A percentile compares a stretch with the other conserved stretches of the same genome.
Evolutionary conservation across 2,797 vertebrate species (phyloP).

Genomic region (Sebastes elongatus): DNA sequence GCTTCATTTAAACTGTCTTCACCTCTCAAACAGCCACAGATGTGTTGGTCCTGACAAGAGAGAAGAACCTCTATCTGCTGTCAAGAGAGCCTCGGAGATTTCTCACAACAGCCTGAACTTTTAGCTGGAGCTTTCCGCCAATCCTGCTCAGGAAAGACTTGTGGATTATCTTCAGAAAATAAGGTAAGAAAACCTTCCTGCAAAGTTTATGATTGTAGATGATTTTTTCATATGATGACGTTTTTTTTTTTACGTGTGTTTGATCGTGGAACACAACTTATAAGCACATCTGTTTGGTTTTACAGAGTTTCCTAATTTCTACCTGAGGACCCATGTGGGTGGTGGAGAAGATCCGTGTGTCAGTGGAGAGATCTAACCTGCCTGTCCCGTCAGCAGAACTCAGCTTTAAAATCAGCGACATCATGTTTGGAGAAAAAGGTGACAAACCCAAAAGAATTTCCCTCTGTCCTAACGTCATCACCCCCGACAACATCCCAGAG

Average conservation of each 20-base stretch:
- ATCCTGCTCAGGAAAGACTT: slow-evolving; percentile 14
- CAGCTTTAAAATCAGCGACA: slow-evolving; percentile 76
- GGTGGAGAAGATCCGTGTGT: slow-evolving; percentile 82
- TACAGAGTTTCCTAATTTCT: slow-evolving; percentile 45
- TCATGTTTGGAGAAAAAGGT: slow-evolving; percentile 83
- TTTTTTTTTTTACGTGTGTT: neutral
- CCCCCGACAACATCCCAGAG: slow-evolving; percentile 92
- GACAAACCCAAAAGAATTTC: slow-evolving; percentile 75
- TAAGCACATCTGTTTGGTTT: slow-evolving; percentile 15
- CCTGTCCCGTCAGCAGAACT: slow-evolving; percentile 76
- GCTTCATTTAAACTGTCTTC: slow-evolving; percentile 78
- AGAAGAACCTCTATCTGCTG: slow-evolving; percentile 47
- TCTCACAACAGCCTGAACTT: slow-evolving; percentile 20
- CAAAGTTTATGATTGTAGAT: neutral
- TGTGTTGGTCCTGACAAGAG: slow-evolving; percentile 52
- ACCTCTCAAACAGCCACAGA: slow-evolving; percentile 69
- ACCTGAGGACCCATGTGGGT: slow-evolving; percentile 78
- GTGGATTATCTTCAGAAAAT: slow-evolving; percentile 48
- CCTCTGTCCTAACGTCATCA: slow-evolving; percentile 91
- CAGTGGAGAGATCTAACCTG: slow-evolving; percentile 81
- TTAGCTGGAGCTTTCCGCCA: slow-evolving; percentile 1
- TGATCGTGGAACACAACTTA: slow-evolving; percentile 13
- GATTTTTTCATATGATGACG: neutral
- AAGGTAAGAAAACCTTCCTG: slow-evolving; percentile 65
- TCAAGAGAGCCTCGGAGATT: slow-evolving; percentile 25